phyloP scores from a whole-genome alignment of 2,888 invertebrate species.

The Mythimna vitellina region DNA sequence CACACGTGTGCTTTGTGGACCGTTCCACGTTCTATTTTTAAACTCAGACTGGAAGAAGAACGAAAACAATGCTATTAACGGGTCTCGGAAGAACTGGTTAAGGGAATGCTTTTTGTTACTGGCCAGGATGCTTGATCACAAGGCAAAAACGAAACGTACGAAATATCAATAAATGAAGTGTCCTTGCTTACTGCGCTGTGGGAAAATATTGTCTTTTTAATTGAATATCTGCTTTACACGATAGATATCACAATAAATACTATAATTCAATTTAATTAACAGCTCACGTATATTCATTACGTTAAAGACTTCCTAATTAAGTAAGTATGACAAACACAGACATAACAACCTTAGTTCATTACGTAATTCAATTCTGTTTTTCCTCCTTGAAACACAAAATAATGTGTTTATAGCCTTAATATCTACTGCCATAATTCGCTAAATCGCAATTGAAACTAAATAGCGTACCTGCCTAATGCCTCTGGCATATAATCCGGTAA shows the following conservation, averaged over 20 bases:
- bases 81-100: constrained; percentile 42
- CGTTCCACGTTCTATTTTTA: constrained; percentile 59
- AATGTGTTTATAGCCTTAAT: not conserved
- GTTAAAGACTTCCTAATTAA: constrained; percentile 7
- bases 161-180: constrained; percentile 3
- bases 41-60: constrained; percentile 50
- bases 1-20: constrained; percentile 66
- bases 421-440: constrained; percentile 9
- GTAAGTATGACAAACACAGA: constrained; percentile 4
- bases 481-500: constrained; percentile 29
- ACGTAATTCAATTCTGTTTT: constrained; percentile 3
- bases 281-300: not conserved
- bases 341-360: not conserved
- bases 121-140: constrained; percentile 13
- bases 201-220: constrained; percentile 22
- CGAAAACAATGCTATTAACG: constrained; percentile 45
- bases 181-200: constrained; percentile 1
- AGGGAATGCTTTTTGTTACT: constrained; percentile 27
- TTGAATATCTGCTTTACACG: constrained; percentile 1
- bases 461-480: constrained; percentile 22
- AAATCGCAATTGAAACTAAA: constrained; percentile 38
- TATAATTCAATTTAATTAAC: constrained; percentile 13
- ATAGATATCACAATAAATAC: not conserved
- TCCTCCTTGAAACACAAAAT: constrained; percentile 9
- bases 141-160: constrained; percentile 3